Evolutionary conservation across 1,140 invertebrate genomes (phyloP).

Genomic region (Branchinecta lindahli): DNA sequence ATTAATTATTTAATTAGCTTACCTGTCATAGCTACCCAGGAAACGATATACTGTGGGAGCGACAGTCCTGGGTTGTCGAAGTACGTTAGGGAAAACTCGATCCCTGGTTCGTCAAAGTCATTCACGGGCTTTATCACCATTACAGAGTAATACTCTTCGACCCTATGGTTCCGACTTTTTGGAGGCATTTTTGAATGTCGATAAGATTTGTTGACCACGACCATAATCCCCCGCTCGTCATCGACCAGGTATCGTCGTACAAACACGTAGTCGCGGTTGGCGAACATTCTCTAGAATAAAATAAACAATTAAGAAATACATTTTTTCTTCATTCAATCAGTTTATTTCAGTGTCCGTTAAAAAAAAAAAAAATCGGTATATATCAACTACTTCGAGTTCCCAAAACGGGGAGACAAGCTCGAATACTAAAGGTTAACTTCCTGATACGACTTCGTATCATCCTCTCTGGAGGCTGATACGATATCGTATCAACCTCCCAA

Average conservation of each 20-base stretch:
- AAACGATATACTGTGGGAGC: conserved; percentile 43
- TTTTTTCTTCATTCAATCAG: neutral
- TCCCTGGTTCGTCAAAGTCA: conserved; percentile 43
- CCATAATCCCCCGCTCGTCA: conserved; percentile 35
- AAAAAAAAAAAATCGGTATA: too few species aligned
- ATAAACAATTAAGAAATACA: conserved; percentile 26
- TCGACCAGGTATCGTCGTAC: conserved; percentile 50
- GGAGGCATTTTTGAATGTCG: conserved; percentile 21
- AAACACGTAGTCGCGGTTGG: conserved; percentile 74
- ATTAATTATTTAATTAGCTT: neutral
- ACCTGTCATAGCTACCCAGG: conserved; percentile 43
- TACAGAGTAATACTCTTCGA: conserved; percentile 66
- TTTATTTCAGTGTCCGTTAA: too few species aligned
- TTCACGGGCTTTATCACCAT: conserved; percentile 61
- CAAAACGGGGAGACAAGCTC: too few species aligned
- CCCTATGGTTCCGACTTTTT: conserved; percentile 34
- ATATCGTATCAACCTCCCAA: too few species aligned
- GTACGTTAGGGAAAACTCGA: conserved; percentile 71
- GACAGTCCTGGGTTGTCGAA: conserved; percentile 68
- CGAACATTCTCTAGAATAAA: conserved; percentile 48
- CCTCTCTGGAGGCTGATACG: too few species aligned
- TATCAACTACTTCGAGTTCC: too few species aligned
- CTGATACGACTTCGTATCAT: too few species aligned
- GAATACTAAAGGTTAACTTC: too few species aligned
- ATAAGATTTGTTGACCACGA: conserved; percentile 40